Evolutionary conservation across 2,888 invertebrate species (phyloP).

Genomic region (Tenodera sinensis): DNA sequence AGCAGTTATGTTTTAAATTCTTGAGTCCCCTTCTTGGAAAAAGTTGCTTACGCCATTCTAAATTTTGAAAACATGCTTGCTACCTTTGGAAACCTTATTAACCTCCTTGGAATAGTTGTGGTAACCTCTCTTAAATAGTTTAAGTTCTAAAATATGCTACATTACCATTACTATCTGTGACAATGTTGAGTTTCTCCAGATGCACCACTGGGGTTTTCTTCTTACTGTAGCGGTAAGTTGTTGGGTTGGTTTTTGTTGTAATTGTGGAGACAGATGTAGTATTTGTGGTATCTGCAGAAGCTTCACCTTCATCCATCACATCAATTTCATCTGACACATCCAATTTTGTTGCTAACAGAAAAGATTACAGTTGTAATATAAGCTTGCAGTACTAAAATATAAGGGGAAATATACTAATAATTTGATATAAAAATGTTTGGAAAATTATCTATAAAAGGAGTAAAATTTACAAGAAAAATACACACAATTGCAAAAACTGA

Average conservation of each 20-base stretch:
- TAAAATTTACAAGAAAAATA: too few relatives aligned
- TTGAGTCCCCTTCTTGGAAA: too few relatives aligned
- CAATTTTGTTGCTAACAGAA: not conserved
- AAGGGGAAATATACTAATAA: too few relatives aligned
- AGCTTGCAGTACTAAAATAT: not conserved
- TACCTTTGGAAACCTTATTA: too few relatives aligned
- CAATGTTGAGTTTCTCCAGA: conserved; percentile 11
- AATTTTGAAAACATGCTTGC: not conserved
- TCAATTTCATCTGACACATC: not conserved
- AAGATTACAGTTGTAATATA: not conserved
- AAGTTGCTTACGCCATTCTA: not conserved
- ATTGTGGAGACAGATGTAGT: not conserved
- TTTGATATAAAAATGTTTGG: too few relatives aligned
- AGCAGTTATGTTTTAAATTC: too few relatives aligned
- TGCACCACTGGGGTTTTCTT: conserved; percentile 15
- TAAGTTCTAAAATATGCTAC: not conserved
- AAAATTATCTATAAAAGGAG: too few relatives aligned
- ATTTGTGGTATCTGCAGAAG: not conserved
- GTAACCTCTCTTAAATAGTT: not conserved
- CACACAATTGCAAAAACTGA: too few relatives aligned
- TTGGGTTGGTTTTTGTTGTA: not conserved
- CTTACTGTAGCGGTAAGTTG: conserved; percentile 1
- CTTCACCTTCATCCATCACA: conserved; percentile 5
- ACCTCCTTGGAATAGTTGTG: too few relatives aligned
- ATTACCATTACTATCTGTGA: conserved; percentile 11